Conservation (phyloP, 2,113 vertebrate genomes). For the Copsychus sechellarum region DNA sequence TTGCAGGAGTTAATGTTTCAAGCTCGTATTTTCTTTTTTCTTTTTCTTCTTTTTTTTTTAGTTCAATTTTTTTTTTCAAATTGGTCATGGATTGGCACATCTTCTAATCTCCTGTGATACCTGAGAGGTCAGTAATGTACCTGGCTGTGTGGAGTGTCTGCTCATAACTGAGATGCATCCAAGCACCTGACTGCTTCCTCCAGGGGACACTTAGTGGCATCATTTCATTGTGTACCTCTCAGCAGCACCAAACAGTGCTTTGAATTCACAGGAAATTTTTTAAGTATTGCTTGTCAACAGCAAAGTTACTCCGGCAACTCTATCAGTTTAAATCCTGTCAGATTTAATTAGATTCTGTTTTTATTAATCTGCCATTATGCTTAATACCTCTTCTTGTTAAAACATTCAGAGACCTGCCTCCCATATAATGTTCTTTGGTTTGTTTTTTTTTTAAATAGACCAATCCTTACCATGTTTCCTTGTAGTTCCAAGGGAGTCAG, state of each 20-base stretch:
- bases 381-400: neutral
- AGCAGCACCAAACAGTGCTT: neutral
- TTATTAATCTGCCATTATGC: neutral
- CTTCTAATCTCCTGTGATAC: neutral
- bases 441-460: neutral
- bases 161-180: neutral
- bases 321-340: neutral
- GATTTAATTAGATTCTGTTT: neutral
- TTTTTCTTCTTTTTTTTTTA: neutral
- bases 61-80: neutral
- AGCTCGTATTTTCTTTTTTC: neutral
- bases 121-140: neutral
- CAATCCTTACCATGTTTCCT: neutral
- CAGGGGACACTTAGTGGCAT: neutral
- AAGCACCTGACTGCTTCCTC: neutral
- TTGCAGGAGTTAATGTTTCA: neutral
- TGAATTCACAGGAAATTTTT: neutral
- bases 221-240: neutral
- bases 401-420: neutral
- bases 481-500: neutral
- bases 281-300: neutral
- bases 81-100: neutral
- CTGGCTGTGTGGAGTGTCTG: neutral
- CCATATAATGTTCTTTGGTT: accelerated
- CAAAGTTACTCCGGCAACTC: neutral